These are phyloP conservation scores for Hylomyscus alleni DNA, from an alignment of 2,797 vertebrate genomes.

Conservation along the genomic window DNA sequence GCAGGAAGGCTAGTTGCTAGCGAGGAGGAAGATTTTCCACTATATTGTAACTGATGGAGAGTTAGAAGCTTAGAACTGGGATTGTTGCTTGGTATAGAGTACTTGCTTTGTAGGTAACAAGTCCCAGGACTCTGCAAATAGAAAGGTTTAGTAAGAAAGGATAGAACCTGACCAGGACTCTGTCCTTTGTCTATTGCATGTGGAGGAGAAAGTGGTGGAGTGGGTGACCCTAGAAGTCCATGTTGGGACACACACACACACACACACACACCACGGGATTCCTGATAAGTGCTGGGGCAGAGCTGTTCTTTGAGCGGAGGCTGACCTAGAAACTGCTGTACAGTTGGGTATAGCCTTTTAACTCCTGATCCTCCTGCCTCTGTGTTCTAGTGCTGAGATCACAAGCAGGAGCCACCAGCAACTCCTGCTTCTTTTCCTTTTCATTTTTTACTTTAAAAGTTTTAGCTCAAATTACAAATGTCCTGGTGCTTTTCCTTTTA, in stretches of 20 bases:
- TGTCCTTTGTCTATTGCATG: background rate
- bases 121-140: background rate
- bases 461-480: background rate
- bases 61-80: background rate
- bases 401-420: background rate
- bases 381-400: background rate
- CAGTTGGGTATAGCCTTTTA: background rate
- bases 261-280: background rate
- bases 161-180: accelerated
- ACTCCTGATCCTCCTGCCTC: background rate
- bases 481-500: background rate
- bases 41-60: background rate
- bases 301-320: background rate
- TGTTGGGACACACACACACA: background rate
- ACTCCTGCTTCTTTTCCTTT: background rate
- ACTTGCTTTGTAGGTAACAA: background rate
- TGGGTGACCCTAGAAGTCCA: background rate
- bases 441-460: background rate
- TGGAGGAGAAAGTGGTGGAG: background rate
- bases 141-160: background rate
- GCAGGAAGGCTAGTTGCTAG: background rate
- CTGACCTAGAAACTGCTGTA: background rate
- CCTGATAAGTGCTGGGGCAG: background rate
- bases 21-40: too few relatives aligned
- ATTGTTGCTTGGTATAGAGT: background rate